These are phyloP conservation scores for Eupithecia subfuscata DNA, from an alignment of 2,888 invertebrate genomes.

Conservation along the genomic window DNA sequence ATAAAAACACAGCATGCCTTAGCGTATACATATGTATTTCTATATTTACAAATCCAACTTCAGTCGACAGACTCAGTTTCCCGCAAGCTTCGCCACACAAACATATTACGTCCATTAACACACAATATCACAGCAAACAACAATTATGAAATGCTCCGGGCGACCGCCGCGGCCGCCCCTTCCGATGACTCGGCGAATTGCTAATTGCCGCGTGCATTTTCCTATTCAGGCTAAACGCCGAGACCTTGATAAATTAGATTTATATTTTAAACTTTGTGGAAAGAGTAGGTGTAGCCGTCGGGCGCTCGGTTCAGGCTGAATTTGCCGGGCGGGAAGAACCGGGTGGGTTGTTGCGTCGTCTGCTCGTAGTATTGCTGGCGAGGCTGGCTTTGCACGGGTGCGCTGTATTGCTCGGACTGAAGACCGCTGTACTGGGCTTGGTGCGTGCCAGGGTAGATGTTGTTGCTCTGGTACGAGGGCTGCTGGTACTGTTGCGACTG, in stretches of 20 bases:
- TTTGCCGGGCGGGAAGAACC: slow-evolving; percentile 94
- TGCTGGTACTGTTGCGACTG: slow-evolving; percentile 48
- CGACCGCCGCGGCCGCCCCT: slow-evolving; percentile 60
- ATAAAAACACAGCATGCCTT: slow-evolving; percentile 39
- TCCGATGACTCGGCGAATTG: slow-evolving; percentile 75
- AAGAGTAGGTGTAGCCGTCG: slow-evolving; percentile 94
- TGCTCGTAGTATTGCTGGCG: slow-evolving; percentile 81
- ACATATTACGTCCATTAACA: slow-evolving; percentile 76
- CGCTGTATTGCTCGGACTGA: slow-evolving; percentile 66
- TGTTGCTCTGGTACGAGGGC: slow-evolving; percentile 69
- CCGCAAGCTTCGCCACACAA: slow-evolving; percentile 62
- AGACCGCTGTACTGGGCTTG: slow-evolving; percentile 80
- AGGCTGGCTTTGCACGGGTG: slow-evolving; percentile 41
- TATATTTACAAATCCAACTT: slow-evolving; percentile 79
- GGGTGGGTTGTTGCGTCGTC: slow-evolving; percentile 88
- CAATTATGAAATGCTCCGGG: slow-evolving; percentile 80
- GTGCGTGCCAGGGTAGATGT: slow-evolving; percentile 77
- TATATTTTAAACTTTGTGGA: slow-evolving; percentile 85
- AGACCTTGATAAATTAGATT: slow-evolving; percentile 65
- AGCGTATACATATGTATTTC: slow-evolving; percentile 54
- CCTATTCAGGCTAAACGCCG: slow-evolving; percentile 71
- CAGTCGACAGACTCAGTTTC: slow-evolving; percentile 59
- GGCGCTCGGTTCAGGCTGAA: slow-evolving; percentile 93
- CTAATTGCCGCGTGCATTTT: slow-evolving; percentile 76
- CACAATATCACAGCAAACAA: slow-evolving; percentile 84